Evolutionary conservation across 2,113 vertebrate genomes (phyloP).

Genomic region (Rhizomys pruinosus): DNA sequence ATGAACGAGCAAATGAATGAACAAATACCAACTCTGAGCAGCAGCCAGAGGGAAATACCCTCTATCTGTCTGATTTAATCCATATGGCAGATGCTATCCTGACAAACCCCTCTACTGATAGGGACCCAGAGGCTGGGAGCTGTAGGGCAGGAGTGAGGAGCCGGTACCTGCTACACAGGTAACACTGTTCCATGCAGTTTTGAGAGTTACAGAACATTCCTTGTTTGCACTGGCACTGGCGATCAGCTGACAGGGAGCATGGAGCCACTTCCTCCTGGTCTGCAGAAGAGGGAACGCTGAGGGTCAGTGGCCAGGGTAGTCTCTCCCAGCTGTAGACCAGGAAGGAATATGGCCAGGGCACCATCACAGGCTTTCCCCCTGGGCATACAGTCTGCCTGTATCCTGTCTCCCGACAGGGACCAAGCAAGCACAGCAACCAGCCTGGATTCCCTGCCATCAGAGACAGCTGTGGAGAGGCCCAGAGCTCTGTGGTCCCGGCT

Average conservation of each 20-base stretch:
- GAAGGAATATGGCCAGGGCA: not conserved
- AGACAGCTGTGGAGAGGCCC: too few species aligned
- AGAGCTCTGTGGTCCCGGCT: not conserved
- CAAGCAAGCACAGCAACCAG: not conserved
- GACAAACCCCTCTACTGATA: not conserved
- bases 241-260: not conserved
- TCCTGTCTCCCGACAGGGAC: not conserved
- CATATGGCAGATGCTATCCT: not conserved
- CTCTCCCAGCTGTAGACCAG: fast-evolving
- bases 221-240: not conserved
- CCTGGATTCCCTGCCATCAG: not conserved
- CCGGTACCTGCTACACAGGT: not conserved
- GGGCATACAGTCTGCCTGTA: not conserved
- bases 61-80: not conserved
- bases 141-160: not conserved
- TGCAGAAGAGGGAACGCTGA: not conserved
- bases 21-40: not conserved
- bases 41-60: not conserved
- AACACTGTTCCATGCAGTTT: not conserved
- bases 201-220: not conserved
- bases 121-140: not conserved
- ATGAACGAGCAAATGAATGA: not conserved
- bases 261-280: not conserved
- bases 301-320: not conserved
- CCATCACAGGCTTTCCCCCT: not conserved